Evolutionary conservation across 2,113 vertebrate genomes (phyloP), one percentile per base, ranked within the genome.

Genomic region (Ophiodon elongatus): DNA sequence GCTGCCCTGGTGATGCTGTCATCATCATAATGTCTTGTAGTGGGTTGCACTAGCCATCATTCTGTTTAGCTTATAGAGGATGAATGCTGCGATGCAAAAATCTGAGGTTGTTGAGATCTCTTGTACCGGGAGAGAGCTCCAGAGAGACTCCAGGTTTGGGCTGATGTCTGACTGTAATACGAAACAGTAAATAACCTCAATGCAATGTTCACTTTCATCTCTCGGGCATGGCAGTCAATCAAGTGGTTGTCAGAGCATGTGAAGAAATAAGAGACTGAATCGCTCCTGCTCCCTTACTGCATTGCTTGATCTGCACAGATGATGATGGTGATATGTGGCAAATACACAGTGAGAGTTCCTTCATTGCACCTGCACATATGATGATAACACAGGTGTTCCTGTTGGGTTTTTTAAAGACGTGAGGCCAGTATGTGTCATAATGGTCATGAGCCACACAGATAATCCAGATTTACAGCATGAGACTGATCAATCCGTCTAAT

Each of bases 41-140:
- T 35, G 54, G 70, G 81, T 41, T 63, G 75, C 80, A 87, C 66
- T 39, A 45, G 73, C 69, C 68, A 56, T 69, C 74, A 73, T 78
- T 70, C 60, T 62, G 75, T 11, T 29, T 67, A 71, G 56, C 39
- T 31, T 71, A 52, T 39, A 41, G 76, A 66, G 79, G 67, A 56
- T 69, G 60, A 76, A 88, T 89, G 85, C 82, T 78, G 83, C 83
- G 23, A 62, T 85, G 88, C 66, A 82, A 82, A n/a, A 86, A 87
- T 85, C 80, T 68, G 76, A 74, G 68, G 60, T 15, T 90, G 50
- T 75, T 54, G 75, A 75, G 80, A 69, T 77, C 45, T 66, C 25
- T 59, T 45, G 57, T n/a, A 8, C 64, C 68, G 72, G 43, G 25
- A 33, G 25, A 62, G 41, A 76, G 41, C 21, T 54, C 41, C 50